Percentiles rank a stretch among this genome's conserved stretches.
phyloP scores from a whole-genome alignment of 2,888 invertebrate species.

The Lasioglossum lativentre region DNA sequence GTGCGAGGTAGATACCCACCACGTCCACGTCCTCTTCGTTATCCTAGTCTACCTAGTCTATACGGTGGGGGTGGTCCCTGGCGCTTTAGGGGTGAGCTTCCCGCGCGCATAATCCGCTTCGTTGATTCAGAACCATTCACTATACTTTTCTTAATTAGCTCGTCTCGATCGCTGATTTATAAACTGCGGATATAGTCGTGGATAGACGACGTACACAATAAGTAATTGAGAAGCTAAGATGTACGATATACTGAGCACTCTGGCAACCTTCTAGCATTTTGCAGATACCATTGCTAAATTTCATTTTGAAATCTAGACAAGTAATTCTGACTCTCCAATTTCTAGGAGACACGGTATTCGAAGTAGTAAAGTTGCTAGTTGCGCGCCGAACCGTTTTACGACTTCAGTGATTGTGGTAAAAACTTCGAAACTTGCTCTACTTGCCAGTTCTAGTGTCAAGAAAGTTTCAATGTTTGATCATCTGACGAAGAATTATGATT shows the following conservation, averaged over 20 bases:
- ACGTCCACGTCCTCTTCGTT: conserved; percentile 76
- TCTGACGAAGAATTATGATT: neutral
- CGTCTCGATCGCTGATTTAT: neutral
- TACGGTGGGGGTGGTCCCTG: conserved; percentile 78
- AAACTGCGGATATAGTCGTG: neutral
- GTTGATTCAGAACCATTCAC: conserved; percentile 66
- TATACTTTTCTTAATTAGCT: neutral
- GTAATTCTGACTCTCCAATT: neutral
- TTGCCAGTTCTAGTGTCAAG: neutral
- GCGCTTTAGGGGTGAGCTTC: conserved; percentile 81
- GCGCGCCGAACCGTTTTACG: neutral
- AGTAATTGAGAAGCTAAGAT: too few species aligned
- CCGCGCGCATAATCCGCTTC: conserved; percentile 68
- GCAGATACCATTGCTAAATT: too few species aligned
- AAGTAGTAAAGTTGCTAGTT: neutral
- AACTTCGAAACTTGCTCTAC: neutral
- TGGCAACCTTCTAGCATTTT: too few species aligned
- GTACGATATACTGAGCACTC: too few species aligned
- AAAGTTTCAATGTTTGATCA: neutral
- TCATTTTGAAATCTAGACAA: neutral
- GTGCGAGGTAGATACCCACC: conserved; percentile 74
- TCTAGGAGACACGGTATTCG: neutral
- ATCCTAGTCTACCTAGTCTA: conserved; percentile 76
- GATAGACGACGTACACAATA: too few species aligned
- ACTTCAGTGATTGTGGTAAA: neutral